Base-by-base conservation (phyloP, 2,797 vertebrate species). In the Acipenser oxyrinchus region DNA sequence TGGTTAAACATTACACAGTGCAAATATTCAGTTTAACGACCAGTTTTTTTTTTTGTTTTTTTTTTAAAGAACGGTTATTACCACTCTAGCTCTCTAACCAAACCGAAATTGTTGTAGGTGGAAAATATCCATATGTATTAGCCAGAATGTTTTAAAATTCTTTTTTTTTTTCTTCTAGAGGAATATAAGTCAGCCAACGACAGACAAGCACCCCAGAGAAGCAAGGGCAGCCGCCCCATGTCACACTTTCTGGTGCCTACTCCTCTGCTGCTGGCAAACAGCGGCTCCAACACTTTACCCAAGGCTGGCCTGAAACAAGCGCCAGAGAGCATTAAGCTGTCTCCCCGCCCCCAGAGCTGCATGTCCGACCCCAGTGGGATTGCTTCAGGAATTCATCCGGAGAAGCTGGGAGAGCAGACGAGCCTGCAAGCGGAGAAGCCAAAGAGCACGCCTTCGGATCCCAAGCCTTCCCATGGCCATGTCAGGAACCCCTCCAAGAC, bases 221-320 rank as follows among this genome's bases (percentile, higher is more conserved):
- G 59, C 12, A 62, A 51, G 50, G 76, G 76, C 15, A 53, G 64
- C 62, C 81, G 70, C 71, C 63, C 63, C 62, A 67, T 71, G 53
- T 77, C 81, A 11, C 76, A 77, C 71, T 85, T 77, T 67, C 71
- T 86, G 69, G 82, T 89, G 71, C 86, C 88, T 18, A 86, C 85
- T 11, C 87, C 89, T 51, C 52, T 89, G 62, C 74, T 84, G 61
- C 18, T 84, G 64, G 84, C 86, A 1, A 79, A 73, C 57, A 18
- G 65, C 52, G 61, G 70, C 48, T 8, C 65, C 1, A 37, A 51
- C 62, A 61, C 75, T 23, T 59, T 64, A 59, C 49, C 67, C 5
- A 70, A 66, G 48, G 2, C 53, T 52, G 79, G 77, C 66, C 23
- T 37, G 23, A 37, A 37, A 37, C 23, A 37, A 60, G 48, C 4